phyloP scores from a whole-genome alignment of 1,140 invertebrate genomes.

The Probaryconus sp. region DNA sequence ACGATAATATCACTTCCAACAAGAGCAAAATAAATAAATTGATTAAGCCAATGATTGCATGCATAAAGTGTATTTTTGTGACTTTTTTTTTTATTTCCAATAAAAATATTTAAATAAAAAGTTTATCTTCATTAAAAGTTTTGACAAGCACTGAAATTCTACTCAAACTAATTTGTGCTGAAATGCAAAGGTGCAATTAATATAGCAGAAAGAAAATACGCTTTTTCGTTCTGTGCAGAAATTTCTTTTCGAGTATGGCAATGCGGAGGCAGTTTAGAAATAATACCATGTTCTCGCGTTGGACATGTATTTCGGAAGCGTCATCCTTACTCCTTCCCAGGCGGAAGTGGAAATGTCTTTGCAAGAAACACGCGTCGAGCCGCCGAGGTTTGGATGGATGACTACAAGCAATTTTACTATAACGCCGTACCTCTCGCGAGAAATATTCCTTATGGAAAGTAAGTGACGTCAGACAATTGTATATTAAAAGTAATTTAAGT shows the following conservation, averaged over 20 bases:
- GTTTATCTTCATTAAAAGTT: constrained; percentile 58
- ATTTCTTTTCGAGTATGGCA: constrained; percentile 94
- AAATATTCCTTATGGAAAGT: constrained; percentile 93
- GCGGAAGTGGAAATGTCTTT: constrained; percentile 93
- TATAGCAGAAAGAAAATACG: constrained; percentile 76
- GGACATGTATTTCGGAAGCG: constrained; percentile 96
- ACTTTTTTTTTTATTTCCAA: no score
- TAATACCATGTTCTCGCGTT: constrained; percentile 94
- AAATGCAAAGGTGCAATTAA: background rate
- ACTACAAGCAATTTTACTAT: constrained; percentile 95
- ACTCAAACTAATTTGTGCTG: constrained; percentile 28
- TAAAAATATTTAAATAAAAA: constrained; percentile 29
- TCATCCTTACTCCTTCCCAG: constrained; percentile 97
- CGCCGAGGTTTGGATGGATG: constrained; percentile 98
- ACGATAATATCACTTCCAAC: no score
- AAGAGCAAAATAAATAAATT: no score
- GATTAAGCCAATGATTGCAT: no score
- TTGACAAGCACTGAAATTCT: constrained; percentile 62
- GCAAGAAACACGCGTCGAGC: constrained; percentile 91
- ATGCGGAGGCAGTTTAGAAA: constrained; percentile 95
- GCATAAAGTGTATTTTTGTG: no score
- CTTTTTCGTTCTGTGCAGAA: constrained; percentile 74
- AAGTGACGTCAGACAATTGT: constrained; percentile 78
- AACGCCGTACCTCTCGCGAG: constrained; percentile 90
- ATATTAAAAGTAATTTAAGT: constrained; percentile 48